Percentiles rank a stretch among this genome's conserved stretches.
Conservation (phyloP, 1,140 invertebrate species). For the Tetragnatha versicolor region DNA sequence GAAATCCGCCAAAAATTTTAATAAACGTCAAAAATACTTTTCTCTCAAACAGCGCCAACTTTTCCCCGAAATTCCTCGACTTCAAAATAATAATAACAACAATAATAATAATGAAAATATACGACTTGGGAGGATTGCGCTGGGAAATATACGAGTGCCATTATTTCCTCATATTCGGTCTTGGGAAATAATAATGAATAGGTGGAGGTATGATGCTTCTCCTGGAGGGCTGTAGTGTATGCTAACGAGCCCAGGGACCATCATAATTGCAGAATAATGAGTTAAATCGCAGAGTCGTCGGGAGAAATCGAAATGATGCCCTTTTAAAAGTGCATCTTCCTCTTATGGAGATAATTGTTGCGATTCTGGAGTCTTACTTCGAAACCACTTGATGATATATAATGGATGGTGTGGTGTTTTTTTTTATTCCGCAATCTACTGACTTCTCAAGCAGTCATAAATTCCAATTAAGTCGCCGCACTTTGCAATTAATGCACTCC, state of each 20-base stretch:
- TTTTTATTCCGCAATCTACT: no score
- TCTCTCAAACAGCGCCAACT: no score
- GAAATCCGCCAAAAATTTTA: not conserved
- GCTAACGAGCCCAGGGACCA: slow-evolving; percentile 3
- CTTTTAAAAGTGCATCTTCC: not conserved
- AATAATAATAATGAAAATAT: slow-evolving; percentile 16
- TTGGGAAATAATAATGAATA: slow-evolving; percentile 23
- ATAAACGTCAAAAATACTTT: slow-evolving; percentile 1
- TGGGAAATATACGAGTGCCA: slow-evolving; percentile 12
- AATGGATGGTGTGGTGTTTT: no score
- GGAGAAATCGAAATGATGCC: slow-evolving; percentile 6
- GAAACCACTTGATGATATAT: no score
- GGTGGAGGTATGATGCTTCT: not conserved
- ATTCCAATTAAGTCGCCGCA: no score
- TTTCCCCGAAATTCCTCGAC: no score
- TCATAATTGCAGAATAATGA: slow-evolving; percentile 19
- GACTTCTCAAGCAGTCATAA: no score
- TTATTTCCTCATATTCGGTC: slow-evolving; percentile 16
- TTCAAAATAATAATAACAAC: no score
- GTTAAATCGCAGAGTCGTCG: slow-evolving; percentile 19
- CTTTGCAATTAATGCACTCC: no score
- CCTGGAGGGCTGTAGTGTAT: not conserved
- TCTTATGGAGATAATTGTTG: no score
- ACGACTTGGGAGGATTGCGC: not conserved
- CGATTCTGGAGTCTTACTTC: no score